phyloP scores from a whole-genome alignment of 64 coral and sea anemone species.

The Trachythela sp. region DNA sequence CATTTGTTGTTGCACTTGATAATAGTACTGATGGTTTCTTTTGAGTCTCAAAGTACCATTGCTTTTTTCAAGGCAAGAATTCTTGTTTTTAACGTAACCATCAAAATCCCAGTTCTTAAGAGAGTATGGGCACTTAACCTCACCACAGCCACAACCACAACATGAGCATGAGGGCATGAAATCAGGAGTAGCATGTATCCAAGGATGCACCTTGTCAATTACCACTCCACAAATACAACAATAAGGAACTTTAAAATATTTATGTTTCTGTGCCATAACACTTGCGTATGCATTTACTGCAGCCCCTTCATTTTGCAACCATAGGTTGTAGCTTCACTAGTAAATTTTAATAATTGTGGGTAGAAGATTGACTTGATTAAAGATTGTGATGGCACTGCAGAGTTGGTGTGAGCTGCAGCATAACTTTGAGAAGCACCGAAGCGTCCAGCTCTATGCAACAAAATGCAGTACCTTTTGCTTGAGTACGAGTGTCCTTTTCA shows the following conservation, averaged over 20 bases:
- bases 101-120: not conserved
- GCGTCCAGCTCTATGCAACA: conserved; percentile 22
- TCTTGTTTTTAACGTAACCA: not conserved
- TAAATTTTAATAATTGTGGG: not conserved
- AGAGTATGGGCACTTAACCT: not conserved
- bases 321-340: not conserved
- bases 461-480: conserved; percentile 5
- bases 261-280: not conserved
- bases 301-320: not conserved
- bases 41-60: not conserved
- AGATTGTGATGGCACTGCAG: not conserved
- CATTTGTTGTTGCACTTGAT: not conserved
- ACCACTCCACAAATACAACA: not conserved
- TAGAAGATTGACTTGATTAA: conserved; percentile 4
- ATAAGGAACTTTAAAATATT: not conserved
- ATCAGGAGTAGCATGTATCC: conserved; percentile 3
- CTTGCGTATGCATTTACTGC: not conserved
- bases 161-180: not conserved
- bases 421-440: conserved; percentile 6
- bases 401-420: not conserved
- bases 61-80: not conserved
- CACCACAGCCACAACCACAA: not conserved
- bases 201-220: not conserved
- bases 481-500: too few species aligned
- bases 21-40: not conserved